Percentiles rank a stretch among this genome's conserved stretches.
These are phyloP conservation scores for Brachionus sp. DNA, from an alignment of 1,140 invertebrate species.

Conservation along the genomic window DNA sequence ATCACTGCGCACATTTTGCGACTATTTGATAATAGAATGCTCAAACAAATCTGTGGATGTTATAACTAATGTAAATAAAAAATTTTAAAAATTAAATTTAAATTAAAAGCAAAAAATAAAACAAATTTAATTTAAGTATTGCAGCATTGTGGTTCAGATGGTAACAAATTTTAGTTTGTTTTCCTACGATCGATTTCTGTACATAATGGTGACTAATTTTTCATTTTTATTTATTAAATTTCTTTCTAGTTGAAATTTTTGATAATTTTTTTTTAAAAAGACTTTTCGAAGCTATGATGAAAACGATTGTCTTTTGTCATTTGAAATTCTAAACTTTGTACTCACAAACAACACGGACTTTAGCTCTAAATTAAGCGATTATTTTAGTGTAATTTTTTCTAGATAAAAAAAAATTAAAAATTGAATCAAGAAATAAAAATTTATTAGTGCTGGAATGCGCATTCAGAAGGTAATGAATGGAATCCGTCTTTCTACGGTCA, in stretches of 20 bases:
- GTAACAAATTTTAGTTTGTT: conserved; percentile 18
- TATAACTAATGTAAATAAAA: neutral
- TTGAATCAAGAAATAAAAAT: neutral
- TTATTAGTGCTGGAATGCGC: conserved; percentile 8
- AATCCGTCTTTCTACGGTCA: conserved; percentile 15
- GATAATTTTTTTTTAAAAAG: neutral
- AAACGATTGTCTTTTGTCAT: neutral
- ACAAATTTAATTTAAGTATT: neutral
- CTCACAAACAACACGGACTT: neutral
- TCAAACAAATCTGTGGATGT: neutral
- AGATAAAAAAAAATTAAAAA: neutral
- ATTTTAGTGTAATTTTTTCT: conserved; percentile 4
- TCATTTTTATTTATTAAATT: too few relatives aligned
- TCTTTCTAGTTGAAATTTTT: too few relatives aligned
- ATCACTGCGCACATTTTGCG: conserved; percentile 34
- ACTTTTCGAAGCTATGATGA: conserved; percentile 21
- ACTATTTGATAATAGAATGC: conserved; percentile 28
- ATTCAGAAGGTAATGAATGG: conserved; percentile 20
- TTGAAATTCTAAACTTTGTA: conserved; percentile 10
- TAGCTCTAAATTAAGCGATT: neutral
- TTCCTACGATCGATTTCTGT: conserved; percentile 33
- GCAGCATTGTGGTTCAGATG: neutral
- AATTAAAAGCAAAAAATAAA: neutral
- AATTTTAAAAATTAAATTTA: neutral
- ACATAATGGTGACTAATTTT: conserved; percentile 38